Conservation (phyloP, 2,797 vertebrate genomes). For the Pteropus rufus region DNA sequence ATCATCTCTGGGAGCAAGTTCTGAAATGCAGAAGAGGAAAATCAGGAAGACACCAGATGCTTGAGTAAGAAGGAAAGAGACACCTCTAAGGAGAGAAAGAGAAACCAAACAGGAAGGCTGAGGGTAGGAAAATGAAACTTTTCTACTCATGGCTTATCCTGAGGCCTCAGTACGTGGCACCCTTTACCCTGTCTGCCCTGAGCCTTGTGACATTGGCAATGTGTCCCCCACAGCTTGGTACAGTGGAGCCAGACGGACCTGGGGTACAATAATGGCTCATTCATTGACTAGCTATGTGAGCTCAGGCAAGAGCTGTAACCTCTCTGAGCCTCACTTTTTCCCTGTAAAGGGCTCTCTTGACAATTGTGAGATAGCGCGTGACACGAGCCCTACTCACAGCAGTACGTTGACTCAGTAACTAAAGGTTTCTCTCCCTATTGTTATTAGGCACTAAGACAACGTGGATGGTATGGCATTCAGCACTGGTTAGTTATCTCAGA, state of each 20-base stretch:
- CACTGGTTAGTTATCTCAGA: no score
- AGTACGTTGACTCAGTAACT: accelerated
- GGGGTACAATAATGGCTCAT: not conserved
- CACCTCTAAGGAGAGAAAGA: not conserved
- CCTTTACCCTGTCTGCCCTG: not conserved
- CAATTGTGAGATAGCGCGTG: accelerated
- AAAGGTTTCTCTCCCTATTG: not conserved
- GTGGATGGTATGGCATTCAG: accelerated
- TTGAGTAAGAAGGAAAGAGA: not conserved
- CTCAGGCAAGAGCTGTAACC: not conserved
- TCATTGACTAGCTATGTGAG: not conserved
- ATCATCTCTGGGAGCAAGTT: not conserved
- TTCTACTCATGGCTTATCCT: not conserved
- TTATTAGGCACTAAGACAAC: not conserved
- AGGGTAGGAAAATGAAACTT: not conserved
- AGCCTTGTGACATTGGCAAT: not conserved
- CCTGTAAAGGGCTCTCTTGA: not conserved
- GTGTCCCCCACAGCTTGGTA: no score
- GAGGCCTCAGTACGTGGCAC: not conserved
- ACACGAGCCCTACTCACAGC: no score
- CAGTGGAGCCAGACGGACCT: not conserved
- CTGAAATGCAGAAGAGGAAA: not conserved
- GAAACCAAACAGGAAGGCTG: not conserved
- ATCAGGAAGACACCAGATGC: not conserved
- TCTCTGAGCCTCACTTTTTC: not conserved